Conservation (phyloP, 1,140 invertebrate species). For the Brachionus calyciflorus region DNA sequence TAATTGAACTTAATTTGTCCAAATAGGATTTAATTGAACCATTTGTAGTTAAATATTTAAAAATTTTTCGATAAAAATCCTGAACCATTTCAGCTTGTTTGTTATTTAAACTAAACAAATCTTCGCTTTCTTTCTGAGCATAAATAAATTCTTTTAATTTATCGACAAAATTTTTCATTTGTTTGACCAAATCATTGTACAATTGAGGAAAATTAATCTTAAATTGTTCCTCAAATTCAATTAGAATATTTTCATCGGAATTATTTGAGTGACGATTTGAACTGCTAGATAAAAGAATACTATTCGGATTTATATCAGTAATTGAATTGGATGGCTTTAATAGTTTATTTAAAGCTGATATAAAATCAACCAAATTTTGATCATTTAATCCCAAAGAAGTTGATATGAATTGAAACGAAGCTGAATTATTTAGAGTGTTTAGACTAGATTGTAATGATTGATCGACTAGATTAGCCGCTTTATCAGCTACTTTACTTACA, state of each 20-base stretch:
- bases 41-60: background rate
- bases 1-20: background rate
- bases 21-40: constrained; percentile 1
- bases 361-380: background rate
- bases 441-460: constrained; percentile 21
- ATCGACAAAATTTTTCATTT: constrained; percentile 15
- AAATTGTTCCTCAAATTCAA: constrained; percentile 20
- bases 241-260: background rate
- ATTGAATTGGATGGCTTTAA: background rate
- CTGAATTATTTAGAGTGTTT: background rate
- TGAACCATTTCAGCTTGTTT: constrained; percentile 38
- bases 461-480: constrained; percentile 29
- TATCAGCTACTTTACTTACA: constrained; percentile 37
- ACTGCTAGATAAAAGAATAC: background rate
- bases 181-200: constrained; percentile 22
- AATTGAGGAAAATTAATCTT: constrained; percentile 26
- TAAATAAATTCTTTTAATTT: background rate
- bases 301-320: background rate
- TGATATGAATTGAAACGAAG: constrained; percentile 24
- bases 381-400: background rate
- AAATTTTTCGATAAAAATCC: constrained; percentile 40
- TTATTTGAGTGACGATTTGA: background rate
- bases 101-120: background rate
- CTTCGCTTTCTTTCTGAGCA: background rate
- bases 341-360: background rate